Percentiles rank a stretch among this genome's conserved stretches.
phyloP scores from a whole-genome alignment of 2,113 vertebrate species.

The Antechinus flavipes region DNA sequence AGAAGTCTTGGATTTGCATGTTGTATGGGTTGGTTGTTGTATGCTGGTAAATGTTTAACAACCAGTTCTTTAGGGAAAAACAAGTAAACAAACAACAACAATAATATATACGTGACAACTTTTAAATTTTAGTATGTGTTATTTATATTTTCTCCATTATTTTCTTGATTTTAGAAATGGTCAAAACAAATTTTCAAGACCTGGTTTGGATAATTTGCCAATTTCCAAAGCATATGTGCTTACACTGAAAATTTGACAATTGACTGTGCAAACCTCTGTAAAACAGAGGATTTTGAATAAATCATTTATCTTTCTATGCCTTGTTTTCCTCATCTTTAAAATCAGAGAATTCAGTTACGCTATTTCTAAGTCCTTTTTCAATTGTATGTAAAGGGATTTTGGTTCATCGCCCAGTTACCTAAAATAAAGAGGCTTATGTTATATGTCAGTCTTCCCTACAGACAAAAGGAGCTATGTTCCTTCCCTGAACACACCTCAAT shows the following conservation, averaged over 20 bases:
- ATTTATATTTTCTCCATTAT: background rate
- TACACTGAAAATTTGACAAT: background rate
- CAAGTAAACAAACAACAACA: too few species aligned
- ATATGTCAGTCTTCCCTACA: background rate
- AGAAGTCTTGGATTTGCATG: background rate
- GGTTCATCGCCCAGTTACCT: background rate
- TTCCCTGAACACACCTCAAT: background rate
- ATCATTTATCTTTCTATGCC: background rate
- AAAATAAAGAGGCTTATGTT: background rate
- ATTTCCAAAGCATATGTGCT: background rate
- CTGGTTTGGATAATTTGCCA: background rate
- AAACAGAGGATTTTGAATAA: background rate
- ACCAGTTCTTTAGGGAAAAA: background rate
- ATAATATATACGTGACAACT: background rate
- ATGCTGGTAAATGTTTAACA: background rate
- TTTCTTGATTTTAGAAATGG: background rate
- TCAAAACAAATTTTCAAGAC: background rate
- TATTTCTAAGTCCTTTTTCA: background rate
- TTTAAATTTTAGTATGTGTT: background rate
- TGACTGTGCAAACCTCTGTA: background rate
- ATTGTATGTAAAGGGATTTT: background rate
- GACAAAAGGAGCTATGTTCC: background rate
- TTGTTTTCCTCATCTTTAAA: background rate
- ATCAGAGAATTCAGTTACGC: background rate
- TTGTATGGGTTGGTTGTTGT: background rate